These are phyloP conservation scores for Sphenodon punctatus DNA, from an alignment of 2,797 vertebrate genomes.

Conservation along the genomic window DNA sequence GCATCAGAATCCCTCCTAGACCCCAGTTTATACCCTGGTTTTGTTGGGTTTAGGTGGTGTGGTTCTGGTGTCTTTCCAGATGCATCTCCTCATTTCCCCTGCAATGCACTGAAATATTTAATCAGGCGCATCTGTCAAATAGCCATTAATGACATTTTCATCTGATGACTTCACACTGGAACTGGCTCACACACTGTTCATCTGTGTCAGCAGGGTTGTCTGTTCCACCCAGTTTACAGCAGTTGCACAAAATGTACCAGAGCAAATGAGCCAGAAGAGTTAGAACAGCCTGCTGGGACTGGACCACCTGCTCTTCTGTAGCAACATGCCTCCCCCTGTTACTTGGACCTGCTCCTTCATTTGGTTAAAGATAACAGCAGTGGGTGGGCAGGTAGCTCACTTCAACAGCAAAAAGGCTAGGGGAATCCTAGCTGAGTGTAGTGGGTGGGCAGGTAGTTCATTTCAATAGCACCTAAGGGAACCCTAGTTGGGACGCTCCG, in stretches of 20 bases:
- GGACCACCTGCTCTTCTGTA: background rate
- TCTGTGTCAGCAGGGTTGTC: background rate
- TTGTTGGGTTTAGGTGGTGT: background rate
- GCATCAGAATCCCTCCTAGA: too few species aligned
- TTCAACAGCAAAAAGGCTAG: too few species aligned
- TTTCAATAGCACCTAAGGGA: too few species aligned
- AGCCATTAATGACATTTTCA: background rate
- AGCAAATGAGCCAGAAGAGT: background rate
- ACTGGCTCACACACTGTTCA: background rate
- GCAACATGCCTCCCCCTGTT: background rate
- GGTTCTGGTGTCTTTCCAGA: background rate
- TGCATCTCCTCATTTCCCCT: background rate
- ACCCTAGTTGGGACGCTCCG: too few species aligned
- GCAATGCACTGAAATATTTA: fast-evolving
- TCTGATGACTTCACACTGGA: background rate
- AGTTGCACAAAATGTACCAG: background rate
- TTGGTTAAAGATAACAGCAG: fast-evolving
- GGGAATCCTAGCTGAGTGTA: too few species aligned
- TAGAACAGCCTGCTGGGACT: background rate
- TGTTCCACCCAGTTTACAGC: background rate
- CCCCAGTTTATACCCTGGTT: too few species aligned
- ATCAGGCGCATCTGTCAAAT: background rate
- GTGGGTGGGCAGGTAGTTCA: too few species aligned
- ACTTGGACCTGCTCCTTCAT: background rate
- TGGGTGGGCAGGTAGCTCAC: too few species aligned